Conservation (phyloP, 2,113 vertebrate genomes). For the Aptenodytes patagonicus region DNA sequence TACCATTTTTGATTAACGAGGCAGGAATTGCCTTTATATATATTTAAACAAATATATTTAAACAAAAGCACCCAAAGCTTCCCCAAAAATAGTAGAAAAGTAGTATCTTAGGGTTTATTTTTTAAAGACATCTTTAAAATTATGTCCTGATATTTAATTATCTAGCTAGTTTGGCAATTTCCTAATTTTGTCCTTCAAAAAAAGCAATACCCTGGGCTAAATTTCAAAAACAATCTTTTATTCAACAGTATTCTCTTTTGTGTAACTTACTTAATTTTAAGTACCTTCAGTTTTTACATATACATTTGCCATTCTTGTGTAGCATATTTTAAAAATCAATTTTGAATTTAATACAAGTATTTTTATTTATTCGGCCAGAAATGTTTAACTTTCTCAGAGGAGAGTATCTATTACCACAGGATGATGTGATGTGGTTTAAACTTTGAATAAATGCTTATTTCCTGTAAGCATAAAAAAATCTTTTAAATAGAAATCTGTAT, state of each 20-base stretch:
- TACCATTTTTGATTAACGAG: not conserved
- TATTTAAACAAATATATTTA: not conserved
- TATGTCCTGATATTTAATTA: not conserved
- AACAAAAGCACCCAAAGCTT: not conserved
- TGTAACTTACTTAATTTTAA: not conserved
- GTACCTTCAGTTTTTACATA: not conserved
- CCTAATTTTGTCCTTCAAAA: not conserved
- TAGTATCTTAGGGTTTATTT: not conserved
- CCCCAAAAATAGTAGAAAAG: not conserved
- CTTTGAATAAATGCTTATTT: conserved; percentile 69
- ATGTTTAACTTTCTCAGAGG: conserved; percentile 22
- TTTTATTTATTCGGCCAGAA: conserved; percentile 41
- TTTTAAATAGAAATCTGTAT: conserved; percentile 60
- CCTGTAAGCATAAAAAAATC: conserved; percentile 48
- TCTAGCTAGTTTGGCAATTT: not conserved
- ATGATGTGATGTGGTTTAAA: conserved; percentile 64
- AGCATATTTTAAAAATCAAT: conserved; percentile 1
- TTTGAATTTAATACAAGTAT: not conserved
- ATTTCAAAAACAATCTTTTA: not conserved
- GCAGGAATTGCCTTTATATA: not conserved
- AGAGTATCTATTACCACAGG: conserved; percentile 49
- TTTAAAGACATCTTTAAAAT: not conserved
- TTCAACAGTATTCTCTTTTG: not conserved
- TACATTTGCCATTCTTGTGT: not conserved
- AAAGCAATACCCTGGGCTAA: not conserved